Percentiles rank a stretch among this genome's conserved stretches.
Evolutionary conservation across 2,113 vertebrate genomes (phyloP).

Genomic region (Lichenostomus cassidix): DNA sequence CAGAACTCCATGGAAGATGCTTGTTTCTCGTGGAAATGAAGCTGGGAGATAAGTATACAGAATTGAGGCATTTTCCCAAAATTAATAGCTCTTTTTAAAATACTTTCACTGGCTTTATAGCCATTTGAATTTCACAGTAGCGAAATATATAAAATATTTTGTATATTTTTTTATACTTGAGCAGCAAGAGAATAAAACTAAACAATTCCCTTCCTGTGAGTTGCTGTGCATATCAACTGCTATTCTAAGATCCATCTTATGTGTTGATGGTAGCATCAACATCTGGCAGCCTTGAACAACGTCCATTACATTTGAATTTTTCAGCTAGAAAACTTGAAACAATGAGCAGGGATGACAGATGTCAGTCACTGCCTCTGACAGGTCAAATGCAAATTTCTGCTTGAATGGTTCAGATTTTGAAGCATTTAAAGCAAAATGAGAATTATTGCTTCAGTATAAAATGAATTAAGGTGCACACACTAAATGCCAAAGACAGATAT

Average conservation of each 20-base stretch:
- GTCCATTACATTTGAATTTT: constrained; percentile 30
- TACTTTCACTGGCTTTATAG: not conserved
- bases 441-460: constrained; percentile 28
- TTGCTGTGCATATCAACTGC: not conserved
- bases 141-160: not conserved
- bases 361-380: constrained; percentile 36
- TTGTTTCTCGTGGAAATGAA: not conserved
- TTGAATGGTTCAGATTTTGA: not conserved
- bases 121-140: not conserved
- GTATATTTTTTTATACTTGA: not conserved
- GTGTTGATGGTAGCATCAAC: not conserved
- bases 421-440: not conserved
- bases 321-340: not conserved
- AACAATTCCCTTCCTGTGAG: not conserved
- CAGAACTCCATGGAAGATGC: not conserved
- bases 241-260: not conserved
- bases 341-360: constrained; percentile 13
- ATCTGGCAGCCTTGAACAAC: constrained; percentile 11
- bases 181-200: not conserved
- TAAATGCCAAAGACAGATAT: not conserved
- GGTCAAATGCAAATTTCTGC: constrained; percentile 31
- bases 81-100: not conserved
- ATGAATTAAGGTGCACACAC: not conserved
- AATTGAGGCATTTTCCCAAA: not conserved
- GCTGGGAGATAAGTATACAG: not conserved